Conservation (phyloP, 1,140 invertebrate genomes). For the Nilaparvata lugens region DNA sequence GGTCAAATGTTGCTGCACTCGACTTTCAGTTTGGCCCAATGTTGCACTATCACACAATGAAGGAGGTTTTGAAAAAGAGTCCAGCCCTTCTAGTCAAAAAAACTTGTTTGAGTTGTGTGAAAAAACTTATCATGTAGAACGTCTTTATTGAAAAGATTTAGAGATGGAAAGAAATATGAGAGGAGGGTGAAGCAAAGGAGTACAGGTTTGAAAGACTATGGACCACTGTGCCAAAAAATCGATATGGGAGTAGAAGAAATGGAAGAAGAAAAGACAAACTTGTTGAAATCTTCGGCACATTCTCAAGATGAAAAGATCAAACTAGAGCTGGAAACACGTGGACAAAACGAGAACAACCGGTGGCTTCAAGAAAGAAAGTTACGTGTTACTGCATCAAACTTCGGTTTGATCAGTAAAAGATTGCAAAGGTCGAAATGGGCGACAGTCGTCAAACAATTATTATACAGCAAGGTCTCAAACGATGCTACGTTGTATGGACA, state of each 20-base stretch:
- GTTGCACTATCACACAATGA: slow-evolving; percentile 12
- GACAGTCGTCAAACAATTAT: not conserved
- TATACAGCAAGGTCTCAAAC: slow-evolving; percentile 2
- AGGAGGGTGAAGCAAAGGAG: not conserved
- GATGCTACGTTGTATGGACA: slow-evolving; percentile 1
- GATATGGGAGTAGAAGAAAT: not conserved
- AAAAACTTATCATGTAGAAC: slow-evolving; percentile 6
- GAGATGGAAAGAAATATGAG: not conserved
- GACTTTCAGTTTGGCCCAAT: slow-evolving; percentile 14
- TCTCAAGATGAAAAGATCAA: not conserved
- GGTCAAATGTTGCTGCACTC: slow-evolving; percentile 13
- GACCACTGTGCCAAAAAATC: slow-evolving; percentile 4
- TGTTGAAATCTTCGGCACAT: not conserved
- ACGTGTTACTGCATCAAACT: slow-evolving; percentile 1
- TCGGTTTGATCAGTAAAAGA: slow-evolving; percentile 4
- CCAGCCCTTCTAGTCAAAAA: slow-evolving; percentile 10
- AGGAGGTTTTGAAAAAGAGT: slow-evolving; percentile 9
- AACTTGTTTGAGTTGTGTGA: slow-evolving; percentile 1
- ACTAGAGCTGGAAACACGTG: not conserved
- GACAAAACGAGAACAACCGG: not conserved
- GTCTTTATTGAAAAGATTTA: slow-evolving; percentile 3
- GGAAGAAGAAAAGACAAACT: not conserved
- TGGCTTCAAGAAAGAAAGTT: slow-evolving; percentile 2
- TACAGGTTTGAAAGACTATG: slow-evolving; percentile 10
- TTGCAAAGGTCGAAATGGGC: slow-evolving; percentile 1